Base-by-base conservation (phyloP, 1,140 invertebrate species). In the Aplysia californica region DNA sequence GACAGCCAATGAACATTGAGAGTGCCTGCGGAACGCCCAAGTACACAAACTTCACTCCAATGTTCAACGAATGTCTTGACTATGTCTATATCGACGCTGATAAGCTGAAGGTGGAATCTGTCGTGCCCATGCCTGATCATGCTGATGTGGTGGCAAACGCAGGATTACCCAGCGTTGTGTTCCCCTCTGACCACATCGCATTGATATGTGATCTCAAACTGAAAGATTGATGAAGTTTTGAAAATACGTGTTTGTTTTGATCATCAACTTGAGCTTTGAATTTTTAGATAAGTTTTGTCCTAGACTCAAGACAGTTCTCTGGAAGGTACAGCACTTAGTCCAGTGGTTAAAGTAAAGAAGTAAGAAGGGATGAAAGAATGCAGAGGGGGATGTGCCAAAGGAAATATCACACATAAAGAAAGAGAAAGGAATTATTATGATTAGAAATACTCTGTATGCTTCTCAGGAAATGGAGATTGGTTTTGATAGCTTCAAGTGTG, bases 171-270 rank as follows among this genome's bases (percentile, higher is more conserved):
- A 98, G 95, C 83, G 89, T 94, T 23, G 93, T 94, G 10, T 96
- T 95, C 90, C 97, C 97, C 0, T 98, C 96, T 23, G 97, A 98
- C 92, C 97, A 98, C 90, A 90, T 98, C 79, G 93, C 97, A 66
- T 90, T 97, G 64, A 91, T 97, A 71, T 94, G 94, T 65, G 96
- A 97, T 91, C 89, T 98, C 39, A 89, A 91, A 75, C 93, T 93
- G 91, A 92, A 86, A 83, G 73, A 55, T 39, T 26, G 20, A 41
- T 58, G 26, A 72, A n/a, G n/a, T n/a, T n/a, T n/a, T n/a, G n/a
- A n/a, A n/a, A n/a, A n/a, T n/a, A n/a, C n/a, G 10, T n/a, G n/a
- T 50, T 50, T 50, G n/a, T 50, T 15, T 50, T 10, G 10, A n/a
- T 10, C 44, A 10, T 50, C 44, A 50, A 50, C 10, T 50, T 50